Evolutionary conservation across 30 jellyfish, hydroid and myxozoan genomes (phyloP).

Genomic region (Nemopilema nomurai): DNA sequence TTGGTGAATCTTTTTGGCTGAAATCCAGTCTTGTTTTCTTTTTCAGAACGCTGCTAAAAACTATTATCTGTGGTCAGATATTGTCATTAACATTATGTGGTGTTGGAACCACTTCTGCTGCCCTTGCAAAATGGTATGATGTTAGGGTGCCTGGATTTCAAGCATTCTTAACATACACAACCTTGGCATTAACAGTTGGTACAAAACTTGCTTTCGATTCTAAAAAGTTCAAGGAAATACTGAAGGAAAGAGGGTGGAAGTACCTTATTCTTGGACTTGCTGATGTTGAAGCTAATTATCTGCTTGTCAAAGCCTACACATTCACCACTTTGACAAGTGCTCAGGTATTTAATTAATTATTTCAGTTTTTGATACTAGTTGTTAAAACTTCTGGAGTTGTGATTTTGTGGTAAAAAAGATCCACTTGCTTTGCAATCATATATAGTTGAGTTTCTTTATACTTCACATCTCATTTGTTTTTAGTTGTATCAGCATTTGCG

Average conservation of each 20-base stretch:
- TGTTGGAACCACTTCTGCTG: constrained; percentile 94
- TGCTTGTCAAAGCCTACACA: constrained; percentile 90
- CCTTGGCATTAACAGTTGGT: constrained; percentile 84
- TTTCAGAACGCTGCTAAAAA: constrained; percentile 71
- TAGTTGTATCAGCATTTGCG: too few species aligned
- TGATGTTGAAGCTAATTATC: constrained; percentile 93
- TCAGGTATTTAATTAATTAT: constrained; percentile 77
- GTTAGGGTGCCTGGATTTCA: constrained; percentile 86
- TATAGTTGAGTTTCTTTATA: too few species aligned
- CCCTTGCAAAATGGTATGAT: constrained; percentile 73
- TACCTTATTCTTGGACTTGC: constrained; percentile 68
- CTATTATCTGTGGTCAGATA: constrained; percentile 87
- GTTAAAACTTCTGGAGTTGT: too few species aligned
- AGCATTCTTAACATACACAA: constrained; percentile 72
- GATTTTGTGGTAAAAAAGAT: too few species aligned
- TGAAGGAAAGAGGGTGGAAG: constrained; percentile 85
- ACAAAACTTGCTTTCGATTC: constrained; percentile 54
- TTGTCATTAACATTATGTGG: constrained; percentile 89
- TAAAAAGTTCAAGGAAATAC: constrained; percentile 24
- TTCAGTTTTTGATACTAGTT: neutral
- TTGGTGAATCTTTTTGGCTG: neutral
- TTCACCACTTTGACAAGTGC: constrained; percentile 96
- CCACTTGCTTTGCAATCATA: too few species aligned
- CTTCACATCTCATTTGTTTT: too few species aligned
- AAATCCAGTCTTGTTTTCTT: neutral